Evolutionary conservation across 1,140 invertebrate genomes (phyloP), one percentile per base, ranked within the genome.

Genomic region (Drosophila quadrilineata): DNA sequence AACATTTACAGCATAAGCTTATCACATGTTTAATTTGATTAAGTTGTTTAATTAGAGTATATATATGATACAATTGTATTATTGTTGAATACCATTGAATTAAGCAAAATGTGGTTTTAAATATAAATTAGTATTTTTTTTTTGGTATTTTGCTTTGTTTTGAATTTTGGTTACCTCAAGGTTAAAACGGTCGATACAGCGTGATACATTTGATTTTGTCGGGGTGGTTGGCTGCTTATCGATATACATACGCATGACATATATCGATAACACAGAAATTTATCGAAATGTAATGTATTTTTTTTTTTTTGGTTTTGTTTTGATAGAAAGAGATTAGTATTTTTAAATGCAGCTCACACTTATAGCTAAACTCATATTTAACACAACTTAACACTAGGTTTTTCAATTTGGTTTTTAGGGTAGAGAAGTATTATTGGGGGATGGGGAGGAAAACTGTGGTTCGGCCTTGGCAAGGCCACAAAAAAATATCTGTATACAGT

Each of bases 151-250:
- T 64, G 29, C 53, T 63, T 73, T 45, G 73, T 60, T 76, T n/a
- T n/a, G n/a, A 62, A 57, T 54, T 74, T 86, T 59, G 70, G 71
- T 94, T 96, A 97, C 95, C 95, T 97, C 94, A 96, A 95, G 74
- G 95, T 94, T 90, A 97, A 95, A 90, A 97, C 95, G 89, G 95
- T 95, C 65, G 95, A 96, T 87, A 97, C 95, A 88, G 95, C 95
- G 92, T 96, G 95, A 93, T 96, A 96, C 95, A 97, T 96, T 94
- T 94, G 93, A 92, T 95, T 89, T 86, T 88, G 75, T 75, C 87
- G 87, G 69, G 85, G 84, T 82, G 46, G 85, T 87, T 82, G 82
- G 80, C 79, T 85, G 74, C 86, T 86, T 33, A 35, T 38, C 36
- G 24, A 16, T 58, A 38, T 64, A 24, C 2, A 31, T 40, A 29